These are phyloP conservation scores for Amphiura filiformis DNA, from an alignment of 35 echinoderm and acorn worm genomes.

Conservation along the genomic window DNA sequence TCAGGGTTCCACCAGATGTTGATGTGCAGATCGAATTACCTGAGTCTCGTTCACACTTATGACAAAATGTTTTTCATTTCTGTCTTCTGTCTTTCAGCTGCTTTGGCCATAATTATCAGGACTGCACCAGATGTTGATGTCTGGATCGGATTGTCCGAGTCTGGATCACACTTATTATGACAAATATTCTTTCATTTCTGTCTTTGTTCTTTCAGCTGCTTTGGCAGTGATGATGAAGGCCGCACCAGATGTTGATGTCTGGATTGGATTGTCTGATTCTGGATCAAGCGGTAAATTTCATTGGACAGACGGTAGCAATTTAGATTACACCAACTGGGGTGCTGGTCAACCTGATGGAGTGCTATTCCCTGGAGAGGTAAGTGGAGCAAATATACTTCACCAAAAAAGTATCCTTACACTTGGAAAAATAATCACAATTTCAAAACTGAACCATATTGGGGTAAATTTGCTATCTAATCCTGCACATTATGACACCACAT, in stretches of 20 bases:
- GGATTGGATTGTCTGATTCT: constrained; percentile 52
- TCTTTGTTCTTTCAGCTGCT: neutral
- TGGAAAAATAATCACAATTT: no score
- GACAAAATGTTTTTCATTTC: no score
- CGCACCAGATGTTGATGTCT: constrained; percentile 8
- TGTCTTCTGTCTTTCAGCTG: neutral
- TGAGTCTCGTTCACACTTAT: no score
- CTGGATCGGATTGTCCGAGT: constrained; percentile 62
- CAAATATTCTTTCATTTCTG: no score
- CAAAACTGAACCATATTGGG: no score
- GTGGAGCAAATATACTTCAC: no score
- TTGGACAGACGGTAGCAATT: constrained; percentile 59
- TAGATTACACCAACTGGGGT: constrained; percentile 56
- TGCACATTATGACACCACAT: no score
- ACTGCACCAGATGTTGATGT: neutral
- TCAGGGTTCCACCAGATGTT: no score
- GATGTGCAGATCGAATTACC: no score
- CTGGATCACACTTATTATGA: no score
- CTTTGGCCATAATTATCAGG: neutral
- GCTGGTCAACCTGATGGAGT: constrained; percentile 34
- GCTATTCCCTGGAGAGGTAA: constrained; percentile 27
- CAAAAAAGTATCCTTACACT: no score
- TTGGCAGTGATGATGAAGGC: neutral
- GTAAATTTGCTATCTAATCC: no score
- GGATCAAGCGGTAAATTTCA: constrained; percentile 43